Evolutionary conservation across 2,888 invertebrate species (phyloP).

Genomic region (Seira musarum): DNA sequence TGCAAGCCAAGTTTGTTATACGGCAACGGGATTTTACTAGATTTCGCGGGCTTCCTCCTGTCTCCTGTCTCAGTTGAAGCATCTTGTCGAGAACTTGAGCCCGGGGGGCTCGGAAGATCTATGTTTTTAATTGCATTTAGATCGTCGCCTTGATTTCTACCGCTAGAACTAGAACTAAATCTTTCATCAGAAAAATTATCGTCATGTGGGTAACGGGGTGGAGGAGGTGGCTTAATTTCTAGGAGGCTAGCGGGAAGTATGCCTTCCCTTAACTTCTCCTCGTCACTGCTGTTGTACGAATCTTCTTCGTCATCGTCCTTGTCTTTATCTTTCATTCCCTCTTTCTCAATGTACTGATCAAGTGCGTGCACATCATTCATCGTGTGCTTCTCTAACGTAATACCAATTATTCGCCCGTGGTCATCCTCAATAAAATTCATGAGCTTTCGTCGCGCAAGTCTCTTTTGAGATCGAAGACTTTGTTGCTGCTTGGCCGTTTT

Average conservation of each 20-base stretch:
- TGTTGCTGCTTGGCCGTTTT: constrained; percentile 31
- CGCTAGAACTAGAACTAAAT: neutral
- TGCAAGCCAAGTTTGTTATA: constrained; percentile 7
- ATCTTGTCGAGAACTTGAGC: too few relatives aligned
- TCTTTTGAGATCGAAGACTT: constrained; percentile 47
- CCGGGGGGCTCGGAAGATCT: too few relatives aligned
- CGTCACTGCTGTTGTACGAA: constrained; percentile 5
- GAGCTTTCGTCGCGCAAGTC: constrained; percentile 43
- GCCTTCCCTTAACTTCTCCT: constrained; percentile 2
- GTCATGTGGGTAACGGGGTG: neutral
- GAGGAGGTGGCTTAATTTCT: constrained; percentile 8
- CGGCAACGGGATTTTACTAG: too few relatives aligned
- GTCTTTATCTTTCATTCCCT: neutral
- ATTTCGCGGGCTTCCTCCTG: too few relatives aligned
- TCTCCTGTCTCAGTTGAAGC: too few relatives aligned
- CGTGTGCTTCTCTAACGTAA: constrained; percentile 39
- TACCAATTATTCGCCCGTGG: constrained; percentile 40
- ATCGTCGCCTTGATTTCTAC: too few relatives aligned
- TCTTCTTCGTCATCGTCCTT: neutral
- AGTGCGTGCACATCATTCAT: neutral
- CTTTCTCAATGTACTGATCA: constrained; percentile 30
- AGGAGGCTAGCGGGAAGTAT: neutral
- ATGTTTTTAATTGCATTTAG: too few relatives aligned
- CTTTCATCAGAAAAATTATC: neutral
- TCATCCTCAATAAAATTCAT: constrained; percentile 47